Evolutionary conservation across 1,140 invertebrate genomes (phyloP).

Genomic region (Drosophila arawakana): DNA sequence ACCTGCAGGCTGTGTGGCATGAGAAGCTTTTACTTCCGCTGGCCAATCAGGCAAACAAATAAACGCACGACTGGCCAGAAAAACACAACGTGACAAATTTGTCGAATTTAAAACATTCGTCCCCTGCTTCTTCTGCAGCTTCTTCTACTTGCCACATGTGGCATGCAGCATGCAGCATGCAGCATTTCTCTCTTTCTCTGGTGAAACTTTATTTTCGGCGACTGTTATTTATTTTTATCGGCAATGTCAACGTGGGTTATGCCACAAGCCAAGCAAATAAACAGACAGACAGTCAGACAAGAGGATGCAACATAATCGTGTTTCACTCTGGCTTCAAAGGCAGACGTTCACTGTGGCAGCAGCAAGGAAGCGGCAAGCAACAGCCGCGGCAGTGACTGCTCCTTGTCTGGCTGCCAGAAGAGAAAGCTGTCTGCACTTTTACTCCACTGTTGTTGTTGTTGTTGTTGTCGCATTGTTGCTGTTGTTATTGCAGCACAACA

Average conservation of each 20-base stretch:
- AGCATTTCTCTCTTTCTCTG: constrained; percentile 19
- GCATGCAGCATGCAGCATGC: constrained; percentile 64
- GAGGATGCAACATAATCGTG: constrained; percentile 75
- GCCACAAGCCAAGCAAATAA: constrained; percentile 49
- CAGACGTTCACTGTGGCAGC: neutral
- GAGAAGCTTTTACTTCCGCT: constrained; percentile 71
- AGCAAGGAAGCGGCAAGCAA: constrained; percentile 11
- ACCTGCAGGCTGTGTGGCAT: constrained; percentile 45
- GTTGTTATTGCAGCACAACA: constrained; percentile 48
- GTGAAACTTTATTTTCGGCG: constrained; percentile 61
- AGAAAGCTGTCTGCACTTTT: constrained; percentile 46
- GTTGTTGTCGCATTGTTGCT: constrained; percentile 5
- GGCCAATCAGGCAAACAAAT: constrained; percentile 55
- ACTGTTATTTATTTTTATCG: constrained; percentile 30
- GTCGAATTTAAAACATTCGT: constrained; percentile 57
- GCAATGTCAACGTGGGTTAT: constrained; percentile 76
- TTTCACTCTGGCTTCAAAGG: constrained; percentile 20
- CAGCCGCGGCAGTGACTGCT: neutral
- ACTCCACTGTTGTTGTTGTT: constrained; percentile 12
- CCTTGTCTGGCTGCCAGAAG: constrained; percentile 10
- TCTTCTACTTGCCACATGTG: neutral
- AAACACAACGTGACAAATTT: constrained; percentile 70
- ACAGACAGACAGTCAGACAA: constrained; percentile 9
- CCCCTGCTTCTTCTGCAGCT: no score
- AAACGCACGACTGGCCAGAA: constrained; percentile 65